Conservation (phyloP, 1,140 invertebrate species). For the Condylostylus longicornis region DNA sequence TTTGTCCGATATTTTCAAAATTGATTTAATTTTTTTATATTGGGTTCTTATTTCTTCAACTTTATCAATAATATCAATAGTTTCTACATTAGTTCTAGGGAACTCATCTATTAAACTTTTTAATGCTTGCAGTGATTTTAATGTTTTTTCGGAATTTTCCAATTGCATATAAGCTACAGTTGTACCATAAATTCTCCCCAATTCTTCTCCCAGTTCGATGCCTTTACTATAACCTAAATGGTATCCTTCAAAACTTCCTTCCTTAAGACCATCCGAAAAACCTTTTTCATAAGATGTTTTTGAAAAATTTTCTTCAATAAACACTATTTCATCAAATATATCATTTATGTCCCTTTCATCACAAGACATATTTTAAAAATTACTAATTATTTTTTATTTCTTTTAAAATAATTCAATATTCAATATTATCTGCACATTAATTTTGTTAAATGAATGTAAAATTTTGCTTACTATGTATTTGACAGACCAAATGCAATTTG, state of each 20-base stretch:
- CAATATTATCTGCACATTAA: no score
- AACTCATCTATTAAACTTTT: constrained; percentile 45
- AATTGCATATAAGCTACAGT: constrained; percentile 28
- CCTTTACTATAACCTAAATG: constrained; percentile 49
- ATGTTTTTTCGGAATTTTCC: constrained; percentile 24
- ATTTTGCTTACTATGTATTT: no score
- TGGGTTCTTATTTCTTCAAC: constrained; percentile 46
- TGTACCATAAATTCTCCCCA: constrained; percentile 41
- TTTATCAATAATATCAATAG: constrained; percentile 43
- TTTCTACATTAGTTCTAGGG: constrained; percentile 45
- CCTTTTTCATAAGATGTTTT: constrained; percentile 44
- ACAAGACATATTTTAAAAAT: no score
- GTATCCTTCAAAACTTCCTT: constrained; percentile 45
- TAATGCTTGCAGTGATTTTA: constrained; percentile 38
- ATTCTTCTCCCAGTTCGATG: constrained; percentile 44
- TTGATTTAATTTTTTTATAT: constrained; percentile 49
- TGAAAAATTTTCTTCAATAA: constrained; percentile 41
- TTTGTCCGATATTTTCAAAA: constrained; percentile 38
- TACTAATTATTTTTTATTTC: no score
- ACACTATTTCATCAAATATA: constrained; percentile 42
- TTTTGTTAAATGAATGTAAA: no score
- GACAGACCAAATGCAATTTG: no score
- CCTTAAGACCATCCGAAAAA: constrained; percentile 33
- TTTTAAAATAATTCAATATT: no score
- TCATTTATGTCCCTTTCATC: constrained; percentile 45